Evolutionary conservation across 1,140 invertebrate genomes (phyloP), one percentile per base, ranked within the genome.

Genomic region (Pogonomyrmex barbatus): DNA sequence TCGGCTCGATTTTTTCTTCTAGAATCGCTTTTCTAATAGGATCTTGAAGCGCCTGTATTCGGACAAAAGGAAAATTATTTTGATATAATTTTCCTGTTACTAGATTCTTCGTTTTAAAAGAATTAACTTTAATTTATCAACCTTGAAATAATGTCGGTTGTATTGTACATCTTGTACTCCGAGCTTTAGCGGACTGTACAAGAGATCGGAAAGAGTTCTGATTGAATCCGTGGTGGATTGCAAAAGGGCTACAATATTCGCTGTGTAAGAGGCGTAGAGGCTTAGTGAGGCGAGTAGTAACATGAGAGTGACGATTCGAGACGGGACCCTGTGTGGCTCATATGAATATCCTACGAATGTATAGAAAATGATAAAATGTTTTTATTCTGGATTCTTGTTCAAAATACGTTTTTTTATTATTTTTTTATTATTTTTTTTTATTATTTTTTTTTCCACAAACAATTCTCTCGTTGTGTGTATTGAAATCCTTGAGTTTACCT

Each of bases 171-270:
- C 96, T 76, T 96, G 95, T 2, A 95, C 96, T 0, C 95, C 96
- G 45, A 97, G 93, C 87, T 95, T 95, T 8, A 97, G 93, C 24
- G 96, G 95, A 6, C 96, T 96, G 79, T 96, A 92, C 6, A 96
- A 91, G 6, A 97, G 93, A 85, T 97, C 96, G 42, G 95, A 93
- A 3, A 96, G 79, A 0, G 95, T 96, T 83, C 95, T 95, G 42
- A 97, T 96, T 63, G 95, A 95, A 0, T 94, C 95, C 0, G 96
- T 96, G 36, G 96, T 96, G 0, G 96, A 96, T 90, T 97, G 96
- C 0, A 97, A 90, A 0, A 97, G 92, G 30, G 96, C 95, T 0
- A 97, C 96, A 30, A 97, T 97, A 86, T 96, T 97, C 0, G 96
- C 96, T 2, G 96, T 96, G 86, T 96, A 97, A 0, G 96, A 96